Evolutionary conservation across 2,797 vertebrate genomes (phyloP).

Genomic region (Cirrhinus mrigala): DNA sequence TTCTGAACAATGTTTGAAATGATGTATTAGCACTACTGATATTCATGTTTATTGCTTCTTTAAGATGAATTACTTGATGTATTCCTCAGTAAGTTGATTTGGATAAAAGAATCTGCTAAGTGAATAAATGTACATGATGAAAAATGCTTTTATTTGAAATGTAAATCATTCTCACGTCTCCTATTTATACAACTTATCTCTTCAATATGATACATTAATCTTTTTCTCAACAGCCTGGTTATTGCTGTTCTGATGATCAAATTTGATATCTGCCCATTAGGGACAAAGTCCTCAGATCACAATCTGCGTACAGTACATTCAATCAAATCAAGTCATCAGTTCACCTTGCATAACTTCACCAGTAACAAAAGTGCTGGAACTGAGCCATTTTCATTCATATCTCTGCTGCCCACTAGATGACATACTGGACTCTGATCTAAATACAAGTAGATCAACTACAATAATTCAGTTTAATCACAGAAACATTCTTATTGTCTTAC

Average conservation of each 20-base stretch:
- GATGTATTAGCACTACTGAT: not conserved
- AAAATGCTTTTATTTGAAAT: not conserved
- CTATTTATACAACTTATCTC: not conserved
- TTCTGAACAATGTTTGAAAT: not conserved
- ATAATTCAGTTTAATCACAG: not conserved
- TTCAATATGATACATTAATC: constrained; percentile 24
- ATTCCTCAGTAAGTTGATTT: no score
- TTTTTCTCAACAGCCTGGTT: constrained; percentile 42
- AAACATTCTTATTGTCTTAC: not conserved
- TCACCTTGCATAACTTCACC: not conserved
- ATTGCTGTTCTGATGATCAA: constrained; percentile 28
- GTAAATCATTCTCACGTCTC: not conserved
- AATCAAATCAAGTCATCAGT: not conserved
- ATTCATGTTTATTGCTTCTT: not conserved
- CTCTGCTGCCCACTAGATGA: not conserved
- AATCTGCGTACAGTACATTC: not conserved
- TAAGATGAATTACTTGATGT: no score
- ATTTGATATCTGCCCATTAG: not conserved
- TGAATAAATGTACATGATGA: no score
- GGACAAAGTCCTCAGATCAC: constrained; percentile 32
- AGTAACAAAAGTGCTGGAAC: not conserved
- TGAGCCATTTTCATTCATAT: not conserved
- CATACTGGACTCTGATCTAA: not conserved
- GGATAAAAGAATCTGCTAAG: no score
- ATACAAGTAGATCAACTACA: not conserved